phyloP scores from a whole-genome alignment of 2,797 vertebrate species.

The Takifugu ocellatus region DNA sequence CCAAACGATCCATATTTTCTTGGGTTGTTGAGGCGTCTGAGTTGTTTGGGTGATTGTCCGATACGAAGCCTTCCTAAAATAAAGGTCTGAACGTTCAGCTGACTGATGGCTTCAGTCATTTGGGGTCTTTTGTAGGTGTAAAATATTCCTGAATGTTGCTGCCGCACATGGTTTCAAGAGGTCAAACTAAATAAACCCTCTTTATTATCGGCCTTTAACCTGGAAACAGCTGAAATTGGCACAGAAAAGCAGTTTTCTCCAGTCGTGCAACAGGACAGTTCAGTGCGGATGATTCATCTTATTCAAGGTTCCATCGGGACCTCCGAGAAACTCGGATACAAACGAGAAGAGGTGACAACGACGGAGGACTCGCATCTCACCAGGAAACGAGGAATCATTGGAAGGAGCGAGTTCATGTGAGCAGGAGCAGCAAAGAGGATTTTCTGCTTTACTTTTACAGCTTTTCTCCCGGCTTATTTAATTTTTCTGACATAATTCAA shows the following conservation, averaged over 20 bases:
- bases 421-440: too few species aligned
- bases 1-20: slow-evolving; percentile 59
- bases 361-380: background rate
- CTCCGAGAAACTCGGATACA: background rate
- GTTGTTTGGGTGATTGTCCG: slow-evolving; percentile 36
- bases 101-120: slow-evolving; percentile 1
- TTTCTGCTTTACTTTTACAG: too few species aligned
- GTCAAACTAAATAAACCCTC: too few species aligned
- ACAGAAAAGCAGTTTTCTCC: background rate
- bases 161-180: too few species aligned
- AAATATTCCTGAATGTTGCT: too few species aligned
- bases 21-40: slow-evolving; percentile 43
- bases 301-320: slow-evolving; percentile 3
- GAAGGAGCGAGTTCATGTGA: too few species aligned
- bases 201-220: background rate
- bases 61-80: slow-evolving; percentile 24
- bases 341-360: background rate
- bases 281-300: background rate
- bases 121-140: background rate
- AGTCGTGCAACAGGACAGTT: slow-evolving; percentile 8
- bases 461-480: too few species aligned
- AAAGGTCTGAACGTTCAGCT: slow-evolving; percentile 46
- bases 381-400: too few species aligned
- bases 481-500: too few species aligned
- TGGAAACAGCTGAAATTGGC: background rate